Evolutionary conservation across 2,888 invertebrate species (phyloP).

Genomic region (Dolomedes plantarius): DNA sequence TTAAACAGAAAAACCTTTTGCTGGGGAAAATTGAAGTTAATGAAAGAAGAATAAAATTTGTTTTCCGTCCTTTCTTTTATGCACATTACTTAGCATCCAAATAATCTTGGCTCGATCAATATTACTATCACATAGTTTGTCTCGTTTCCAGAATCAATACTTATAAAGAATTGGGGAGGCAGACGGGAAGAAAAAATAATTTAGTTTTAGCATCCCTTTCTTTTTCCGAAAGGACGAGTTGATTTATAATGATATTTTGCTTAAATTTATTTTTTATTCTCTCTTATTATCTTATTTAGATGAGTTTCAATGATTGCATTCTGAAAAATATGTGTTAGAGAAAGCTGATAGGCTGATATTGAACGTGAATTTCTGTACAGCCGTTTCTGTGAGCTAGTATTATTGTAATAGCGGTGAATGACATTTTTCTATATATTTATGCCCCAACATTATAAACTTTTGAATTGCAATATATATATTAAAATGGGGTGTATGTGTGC

Average conservation of each 20-base stretch:
- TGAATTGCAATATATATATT: too few relatives aligned
- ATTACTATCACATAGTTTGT: neutral
- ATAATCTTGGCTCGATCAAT: neutral
- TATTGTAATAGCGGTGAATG: too few relatives aligned
- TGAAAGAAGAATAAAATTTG: neutral
- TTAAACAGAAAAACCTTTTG: neutral
- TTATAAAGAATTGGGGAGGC: neutral
- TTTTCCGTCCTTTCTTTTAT: neutral
- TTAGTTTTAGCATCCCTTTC: neutral
- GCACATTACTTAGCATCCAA: neutral
- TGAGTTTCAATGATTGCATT: neutral
- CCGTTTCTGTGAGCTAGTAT: too few relatives aligned
- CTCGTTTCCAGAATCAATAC: constrained; percentile 5
- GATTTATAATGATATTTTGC: constrained; percentile 4
- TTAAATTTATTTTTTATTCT: neutral
- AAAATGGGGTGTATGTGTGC: too few relatives aligned
- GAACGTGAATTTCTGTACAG: too few relatives aligned
- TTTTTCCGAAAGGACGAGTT: neutral
- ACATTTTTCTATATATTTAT: too few relatives aligned
- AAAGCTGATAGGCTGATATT: too few relatives aligned
- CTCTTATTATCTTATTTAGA: neutral
- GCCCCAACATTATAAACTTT: too few relatives aligned
- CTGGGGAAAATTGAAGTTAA: neutral
- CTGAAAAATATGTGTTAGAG: too few relatives aligned
- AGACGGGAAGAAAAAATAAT: neutral